These are phyloP conservation scores for Torymus tubicola DNA, from an alignment of 2,888 invertebrate genomes.

Conservation along the genomic window DNA sequence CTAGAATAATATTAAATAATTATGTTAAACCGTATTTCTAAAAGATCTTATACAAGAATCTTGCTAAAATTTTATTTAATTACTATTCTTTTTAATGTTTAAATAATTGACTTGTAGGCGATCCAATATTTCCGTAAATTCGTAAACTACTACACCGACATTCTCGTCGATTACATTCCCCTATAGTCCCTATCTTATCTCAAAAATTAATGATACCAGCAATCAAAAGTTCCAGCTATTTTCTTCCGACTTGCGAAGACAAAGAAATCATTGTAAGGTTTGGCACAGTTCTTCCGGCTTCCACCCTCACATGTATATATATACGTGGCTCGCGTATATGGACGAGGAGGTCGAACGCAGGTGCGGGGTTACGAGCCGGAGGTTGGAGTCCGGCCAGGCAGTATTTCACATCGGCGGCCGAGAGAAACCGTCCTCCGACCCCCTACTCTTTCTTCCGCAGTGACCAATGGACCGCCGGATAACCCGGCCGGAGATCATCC, in stretches of 20 bases:
- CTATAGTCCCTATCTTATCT: background rate
- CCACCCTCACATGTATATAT: too few relatives aligned
- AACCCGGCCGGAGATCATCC: slow-evolving; percentile 68
- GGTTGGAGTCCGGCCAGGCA: slow-evolving; percentile 73
- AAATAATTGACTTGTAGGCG: too few relatives aligned
- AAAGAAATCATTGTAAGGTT: too few relatives aligned
- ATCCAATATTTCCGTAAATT: too few relatives aligned
- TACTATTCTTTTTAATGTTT: too few relatives aligned
- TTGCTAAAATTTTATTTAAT: too few relatives aligned
- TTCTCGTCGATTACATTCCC: too few relatives aligned
- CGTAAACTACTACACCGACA: too few relatives aligned
- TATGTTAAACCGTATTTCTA: too few relatives aligned
- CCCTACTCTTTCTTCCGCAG: slow-evolving; percentile 58
- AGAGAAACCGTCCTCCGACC: slow-evolving; percentile 62
- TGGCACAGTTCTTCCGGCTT: too few relatives aligned
- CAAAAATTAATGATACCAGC: slow-evolving; percentile 16
- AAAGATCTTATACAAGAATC: too few relatives aligned
- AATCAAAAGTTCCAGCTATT: slow-evolving; percentile 17
- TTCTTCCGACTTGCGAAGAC: background rate
- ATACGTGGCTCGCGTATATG: slow-evolving; percentile 40
- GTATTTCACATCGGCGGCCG: slow-evolving; percentile 70
- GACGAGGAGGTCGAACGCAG: slow-evolving; percentile 68
- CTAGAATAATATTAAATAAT: too few relatives aligned
- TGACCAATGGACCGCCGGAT: slow-evolving; percentile 73
- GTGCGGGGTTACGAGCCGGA: slow-evolving; percentile 73